Evolutionary conservation across 2,888 invertebrate genomes (phyloP).

Genomic region (Thumatha senex): DNA sequence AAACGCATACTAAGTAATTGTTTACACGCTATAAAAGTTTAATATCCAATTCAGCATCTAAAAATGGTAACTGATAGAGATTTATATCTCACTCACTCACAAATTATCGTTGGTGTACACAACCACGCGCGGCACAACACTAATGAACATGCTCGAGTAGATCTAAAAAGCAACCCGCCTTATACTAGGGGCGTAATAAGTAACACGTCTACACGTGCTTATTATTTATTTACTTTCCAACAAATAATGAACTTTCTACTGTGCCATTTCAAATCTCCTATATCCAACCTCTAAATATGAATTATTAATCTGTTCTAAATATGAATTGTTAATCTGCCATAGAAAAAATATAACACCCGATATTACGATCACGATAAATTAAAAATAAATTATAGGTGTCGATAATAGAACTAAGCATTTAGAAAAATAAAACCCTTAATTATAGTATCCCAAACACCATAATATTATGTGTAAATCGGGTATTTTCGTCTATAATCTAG

Average conservation of each 20-base stretch:
- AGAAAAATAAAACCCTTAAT: constrained; percentile 32
- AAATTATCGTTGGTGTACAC: too few species aligned
- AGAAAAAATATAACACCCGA: not conserved
- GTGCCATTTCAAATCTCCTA: too few species aligned
- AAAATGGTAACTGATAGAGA: too few species aligned
- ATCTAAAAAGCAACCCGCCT: not conserved
- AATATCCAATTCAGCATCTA: too few species aligned
- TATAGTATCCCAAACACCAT: constrained; percentile 36
- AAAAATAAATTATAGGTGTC: constrained; percentile 1
- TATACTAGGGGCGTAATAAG: not conserved
- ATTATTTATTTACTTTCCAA: constrained; percentile 9
- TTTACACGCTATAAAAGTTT: too few species aligned
- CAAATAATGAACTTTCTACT: constrained; percentile 11
- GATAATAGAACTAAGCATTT: constrained; percentile 23
- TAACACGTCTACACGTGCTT: not conserved
- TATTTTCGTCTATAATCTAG: constrained; percentile 36
- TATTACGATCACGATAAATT: too few species aligned
- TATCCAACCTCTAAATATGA: constrained; percentile 15
- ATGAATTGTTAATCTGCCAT: constrained; percentile 13
- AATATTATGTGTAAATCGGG: constrained; percentile 40
- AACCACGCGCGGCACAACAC: too few species aligned
- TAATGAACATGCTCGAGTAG: not conserved
- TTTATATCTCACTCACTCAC: too few species aligned
- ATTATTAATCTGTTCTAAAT: constrained; percentile 11
- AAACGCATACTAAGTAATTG: too few species aligned